A percentile compares a stretch with the other conserved stretches of the same genome.
phyloP scores from a whole-genome alignment of 1,140 invertebrate genomes.

The Lycorma delicatula region DNA sequence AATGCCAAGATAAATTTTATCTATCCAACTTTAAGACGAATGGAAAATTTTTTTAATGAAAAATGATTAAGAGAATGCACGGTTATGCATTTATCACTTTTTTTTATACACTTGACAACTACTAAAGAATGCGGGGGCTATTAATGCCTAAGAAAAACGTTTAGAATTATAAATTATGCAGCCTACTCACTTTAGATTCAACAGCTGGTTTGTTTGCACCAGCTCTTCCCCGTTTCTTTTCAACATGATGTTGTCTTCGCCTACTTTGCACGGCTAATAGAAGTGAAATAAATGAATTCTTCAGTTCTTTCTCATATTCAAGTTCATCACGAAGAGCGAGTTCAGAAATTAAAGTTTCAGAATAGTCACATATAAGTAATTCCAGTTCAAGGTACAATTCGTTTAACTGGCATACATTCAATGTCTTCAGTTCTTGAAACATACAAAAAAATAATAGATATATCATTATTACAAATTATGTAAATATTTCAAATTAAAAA shows the following conservation, averaged over 20 bases:
- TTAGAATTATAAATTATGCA: no score
- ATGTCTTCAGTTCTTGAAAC: conserved; percentile 70
- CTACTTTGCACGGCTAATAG: conserved; percentile 94
- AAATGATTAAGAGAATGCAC: no score
- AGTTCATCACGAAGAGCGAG: conserved; percentile 89
- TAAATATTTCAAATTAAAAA: no score
- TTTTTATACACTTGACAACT: no score
- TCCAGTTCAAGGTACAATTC: conserved; percentile 91
- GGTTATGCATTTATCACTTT: no score
- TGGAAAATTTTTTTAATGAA: no score
- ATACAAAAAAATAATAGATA: conserved; percentile 19
- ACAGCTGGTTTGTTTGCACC: conserved; percentile 31
- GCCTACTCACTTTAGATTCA: conserved; percentile 47
- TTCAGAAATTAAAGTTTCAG: conserved; percentile 87
- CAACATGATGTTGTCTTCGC: conserved; percentile 79
- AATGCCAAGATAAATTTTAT: no score
- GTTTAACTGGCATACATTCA: conserved; percentile 78
- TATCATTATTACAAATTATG: no score
- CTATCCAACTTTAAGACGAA: no score
- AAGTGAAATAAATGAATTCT: conserved; percentile 97
- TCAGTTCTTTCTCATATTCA: conserved; percentile 97
- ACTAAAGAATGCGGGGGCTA: no score
- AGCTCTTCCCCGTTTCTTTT: conserved; percentile 59
- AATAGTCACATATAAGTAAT: conserved; percentile 84
- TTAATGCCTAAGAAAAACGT: no score